These are phyloP conservation scores for Aphidoletes aphidimyza DNA, from an alignment of 2,888 invertebrate genomes.

Conservation along the genomic window DNA sequence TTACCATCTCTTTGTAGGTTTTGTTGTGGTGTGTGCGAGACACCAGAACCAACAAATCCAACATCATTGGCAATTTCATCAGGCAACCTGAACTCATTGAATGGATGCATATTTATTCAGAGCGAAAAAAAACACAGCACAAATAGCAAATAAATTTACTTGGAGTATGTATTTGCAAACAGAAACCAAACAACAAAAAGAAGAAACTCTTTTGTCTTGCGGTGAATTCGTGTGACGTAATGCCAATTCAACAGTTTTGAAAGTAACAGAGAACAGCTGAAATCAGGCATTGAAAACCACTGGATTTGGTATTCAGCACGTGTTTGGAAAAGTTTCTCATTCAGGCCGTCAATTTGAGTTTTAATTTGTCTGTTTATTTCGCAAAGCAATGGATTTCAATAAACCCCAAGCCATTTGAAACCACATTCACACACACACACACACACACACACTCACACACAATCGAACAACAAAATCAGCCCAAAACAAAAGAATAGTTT, in stretches of 20 bases:
- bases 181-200: no score
- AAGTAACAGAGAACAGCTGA: neutral
- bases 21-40: no score
- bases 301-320: neutral
- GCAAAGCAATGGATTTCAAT: conserved; percentile 14
- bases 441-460: neutral
- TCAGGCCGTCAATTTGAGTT: neutral
- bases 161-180: neutral
- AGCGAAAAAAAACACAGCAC: neutral
- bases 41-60: neutral
- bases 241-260: neutral
- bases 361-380: conserved; percentile 40
- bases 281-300: neutral
- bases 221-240: neutral
- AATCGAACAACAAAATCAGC: neutral
- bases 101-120: no score
- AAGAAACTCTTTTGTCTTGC: neutral
- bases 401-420: neutral
- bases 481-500: neutral
- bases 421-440: neutral
- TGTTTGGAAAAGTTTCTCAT: neutral
- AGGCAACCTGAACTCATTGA: no score
- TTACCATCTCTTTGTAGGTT: neutral
- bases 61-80: neutral
- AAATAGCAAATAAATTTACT: neutral